These are phyloP conservation scores for Amphiduros pacificus DNA, from an alignment of 2,888 invertebrate genomes.

Conservation along the genomic window DNA sequence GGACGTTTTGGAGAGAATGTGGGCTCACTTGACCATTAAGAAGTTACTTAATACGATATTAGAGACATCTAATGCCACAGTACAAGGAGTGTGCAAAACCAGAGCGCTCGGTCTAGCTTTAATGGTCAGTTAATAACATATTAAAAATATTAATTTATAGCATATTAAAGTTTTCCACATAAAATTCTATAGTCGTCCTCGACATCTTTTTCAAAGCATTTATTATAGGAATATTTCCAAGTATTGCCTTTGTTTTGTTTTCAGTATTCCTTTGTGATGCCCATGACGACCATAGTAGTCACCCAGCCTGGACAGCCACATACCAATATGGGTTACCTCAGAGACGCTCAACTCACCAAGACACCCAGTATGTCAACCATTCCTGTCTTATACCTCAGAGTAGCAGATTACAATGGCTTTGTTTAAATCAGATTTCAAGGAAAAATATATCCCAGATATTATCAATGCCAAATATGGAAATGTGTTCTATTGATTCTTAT, in stretches of 20 bases:
- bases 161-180: not conserved
- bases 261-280: conserved; percentile 20
- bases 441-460: too few relatives aligned
- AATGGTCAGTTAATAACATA: conserved; percentile 31
- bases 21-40: conserved; percentile 45
- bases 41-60: conserved; percentile 36
- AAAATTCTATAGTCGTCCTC: not conserved
- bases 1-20: conserved; percentile 39
- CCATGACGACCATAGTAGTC: conserved; percentile 19
- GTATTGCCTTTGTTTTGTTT: not conserved
- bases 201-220: too few relatives aligned
- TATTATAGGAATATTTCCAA: not conserved
- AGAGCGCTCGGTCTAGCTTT: conserved; percentile 37
- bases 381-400: too few relatives aligned
- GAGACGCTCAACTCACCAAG: conserved; percentile 11
- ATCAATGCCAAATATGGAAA: too few relatives aligned
- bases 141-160: not conserved
- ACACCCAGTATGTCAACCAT: too few relatives aligned
- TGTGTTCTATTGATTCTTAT: too few relatives aligned
- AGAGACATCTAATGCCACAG: conserved; percentile 31
- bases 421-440: too few relatives aligned
- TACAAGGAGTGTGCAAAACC: conserved; percentile 31
- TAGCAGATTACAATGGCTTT: too few relatives aligned
- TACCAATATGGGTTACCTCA: conserved; percentile 15
- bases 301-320: conserved; percentile 21